Conservation (phyloP, 2,113 vertebrate species). For the Chrysochloris asiatica region DNA sequence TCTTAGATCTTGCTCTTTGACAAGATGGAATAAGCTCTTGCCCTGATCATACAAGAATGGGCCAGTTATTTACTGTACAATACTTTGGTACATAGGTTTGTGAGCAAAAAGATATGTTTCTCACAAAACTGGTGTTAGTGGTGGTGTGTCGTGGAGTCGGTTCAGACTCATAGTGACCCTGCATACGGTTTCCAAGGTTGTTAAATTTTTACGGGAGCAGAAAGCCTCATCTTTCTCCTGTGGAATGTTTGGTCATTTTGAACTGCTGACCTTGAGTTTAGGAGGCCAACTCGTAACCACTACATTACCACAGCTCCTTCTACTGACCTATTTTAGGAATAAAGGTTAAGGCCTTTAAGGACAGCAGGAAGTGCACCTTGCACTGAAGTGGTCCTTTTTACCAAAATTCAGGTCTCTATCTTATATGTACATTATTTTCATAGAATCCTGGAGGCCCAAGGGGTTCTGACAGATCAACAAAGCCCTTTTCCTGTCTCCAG, state of each 20-base stretch:
- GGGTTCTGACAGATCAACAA: background rate
- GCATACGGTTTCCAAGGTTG: too few relatives aligned
- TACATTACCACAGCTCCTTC: too few relatives aligned
- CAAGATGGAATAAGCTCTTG: background rate
- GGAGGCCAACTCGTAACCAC: too few relatives aligned
- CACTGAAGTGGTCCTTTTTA: background rate
- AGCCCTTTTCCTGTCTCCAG: background rate
- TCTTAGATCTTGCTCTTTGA: background rate
- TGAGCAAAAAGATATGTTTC: slow-evolving; percentile 18
- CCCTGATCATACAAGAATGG: background rate
- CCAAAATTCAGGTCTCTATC: background rate
- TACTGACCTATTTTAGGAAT: background rate
- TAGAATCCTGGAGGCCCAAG: background rate
- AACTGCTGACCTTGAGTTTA: too few relatives aligned
- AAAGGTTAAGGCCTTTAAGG: slow-evolving; percentile 30
- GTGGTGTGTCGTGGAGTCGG: too few relatives aligned
- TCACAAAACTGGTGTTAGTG: too few relatives aligned
- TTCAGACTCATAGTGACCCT: too few relatives aligned
- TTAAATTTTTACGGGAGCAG: too few relatives aligned
- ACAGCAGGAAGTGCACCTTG: background rate
- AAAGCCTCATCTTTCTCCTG: too few relatives aligned
- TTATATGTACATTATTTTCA: slow-evolving; percentile 44
- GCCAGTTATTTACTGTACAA: slow-evolving; percentile 3
- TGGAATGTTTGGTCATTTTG: too few relatives aligned
- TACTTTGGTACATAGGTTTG: background rate